A percentile compares a stretch with the other conserved stretches of the same genome.
Evolutionary conservation across 2,113 vertebrate species (phyloP).

Genomic region (Bombycilla garrulus): DNA sequence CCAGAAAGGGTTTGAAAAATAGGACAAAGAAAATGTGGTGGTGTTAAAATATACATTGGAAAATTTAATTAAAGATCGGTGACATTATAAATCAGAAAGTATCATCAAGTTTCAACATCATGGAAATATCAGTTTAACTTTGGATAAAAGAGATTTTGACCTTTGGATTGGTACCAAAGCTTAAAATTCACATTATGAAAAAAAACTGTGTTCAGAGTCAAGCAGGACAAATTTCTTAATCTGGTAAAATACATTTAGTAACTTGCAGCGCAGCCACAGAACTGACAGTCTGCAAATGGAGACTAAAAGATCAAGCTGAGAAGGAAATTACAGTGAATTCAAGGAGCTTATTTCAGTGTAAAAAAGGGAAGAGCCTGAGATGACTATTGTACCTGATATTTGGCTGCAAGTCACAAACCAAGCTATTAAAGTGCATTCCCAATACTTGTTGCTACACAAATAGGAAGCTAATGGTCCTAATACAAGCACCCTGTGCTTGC

Average conservation of each 20-base stretch:
- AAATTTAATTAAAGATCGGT: not conserved
- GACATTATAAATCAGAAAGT: not conserved
- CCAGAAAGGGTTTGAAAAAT: not conserved
- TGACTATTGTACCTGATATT: not conserved
- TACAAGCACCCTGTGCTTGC: not conserved
- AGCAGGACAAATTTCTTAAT: not conserved
- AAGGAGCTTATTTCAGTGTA: not conserved
- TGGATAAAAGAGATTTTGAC: not conserved
- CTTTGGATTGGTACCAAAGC: not conserved
- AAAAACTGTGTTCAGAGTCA: not conserved
- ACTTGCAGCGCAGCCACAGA: not conserved
- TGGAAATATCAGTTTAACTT: not conserved
- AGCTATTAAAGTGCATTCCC: not conserved
- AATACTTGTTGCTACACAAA: not conserved
- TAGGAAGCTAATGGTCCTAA: not conserved
- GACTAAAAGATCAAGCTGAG: not conserved
- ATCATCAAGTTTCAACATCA: not conserved
- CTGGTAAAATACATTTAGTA: not conserved
- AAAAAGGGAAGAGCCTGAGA: not conserved
- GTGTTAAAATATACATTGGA: not conserved
- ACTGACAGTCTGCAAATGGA: not conserved
- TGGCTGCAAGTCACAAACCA: not conserved
- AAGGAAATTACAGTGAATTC: not conserved
- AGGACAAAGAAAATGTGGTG: not conserved
- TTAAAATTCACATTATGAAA: not conserved